phyloP scores from a whole-genome alignment of 2,797 vertebrate genomes.

The Macroramphosus scolopax region DNA sequence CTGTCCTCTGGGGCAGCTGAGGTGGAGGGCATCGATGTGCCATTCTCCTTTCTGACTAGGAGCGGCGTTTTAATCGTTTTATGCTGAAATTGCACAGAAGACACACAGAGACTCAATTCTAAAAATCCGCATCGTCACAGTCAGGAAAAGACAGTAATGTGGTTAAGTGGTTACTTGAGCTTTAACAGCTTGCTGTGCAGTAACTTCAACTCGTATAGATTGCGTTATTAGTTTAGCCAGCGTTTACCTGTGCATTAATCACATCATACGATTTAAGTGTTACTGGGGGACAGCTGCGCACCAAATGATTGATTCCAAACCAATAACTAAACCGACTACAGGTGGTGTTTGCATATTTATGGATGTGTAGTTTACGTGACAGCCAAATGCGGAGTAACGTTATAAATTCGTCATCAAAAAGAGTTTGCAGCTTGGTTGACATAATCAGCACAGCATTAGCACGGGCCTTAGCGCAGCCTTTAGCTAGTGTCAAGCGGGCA shows the following conservation, averaged over 20 bases:
- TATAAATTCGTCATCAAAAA: not conserved
- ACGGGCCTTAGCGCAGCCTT: conserved; percentile 48
- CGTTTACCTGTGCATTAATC: too few species aligned
- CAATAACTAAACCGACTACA: not conserved
- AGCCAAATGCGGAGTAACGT: not conserved
- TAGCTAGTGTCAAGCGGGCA: conserved; percentile 24
- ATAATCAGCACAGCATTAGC: conserved; percentile 46
- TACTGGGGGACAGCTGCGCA: too few species aligned
- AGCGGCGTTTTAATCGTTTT: conserved; percentile 60
- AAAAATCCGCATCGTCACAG: too few species aligned
- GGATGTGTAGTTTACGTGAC: not conserved
- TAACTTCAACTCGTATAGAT: too few species aligned
- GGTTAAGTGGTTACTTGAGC: too few species aligned
- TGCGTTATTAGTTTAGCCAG: too few species aligned
- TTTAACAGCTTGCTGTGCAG: too few species aligned
- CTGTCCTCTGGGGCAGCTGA: conserved; percentile 74
- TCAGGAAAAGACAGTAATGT: too few species aligned
- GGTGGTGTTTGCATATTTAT: not conserved
- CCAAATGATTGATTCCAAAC: not conserved
- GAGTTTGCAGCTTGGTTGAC: conserved; percentile 17
- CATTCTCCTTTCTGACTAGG: conserved; percentile 74
- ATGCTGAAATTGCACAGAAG: conserved; percentile 54
- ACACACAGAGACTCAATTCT: conserved; percentile 1
- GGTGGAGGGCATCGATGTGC: conserved; percentile 58
- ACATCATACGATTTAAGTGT: too few species aligned